Percentiles rank a stretch among this genome's conserved stretches.
phyloP scores from a whole-genome alignment of 2,797 vertebrate genomes.

The Ibycter americanus region DNA sequence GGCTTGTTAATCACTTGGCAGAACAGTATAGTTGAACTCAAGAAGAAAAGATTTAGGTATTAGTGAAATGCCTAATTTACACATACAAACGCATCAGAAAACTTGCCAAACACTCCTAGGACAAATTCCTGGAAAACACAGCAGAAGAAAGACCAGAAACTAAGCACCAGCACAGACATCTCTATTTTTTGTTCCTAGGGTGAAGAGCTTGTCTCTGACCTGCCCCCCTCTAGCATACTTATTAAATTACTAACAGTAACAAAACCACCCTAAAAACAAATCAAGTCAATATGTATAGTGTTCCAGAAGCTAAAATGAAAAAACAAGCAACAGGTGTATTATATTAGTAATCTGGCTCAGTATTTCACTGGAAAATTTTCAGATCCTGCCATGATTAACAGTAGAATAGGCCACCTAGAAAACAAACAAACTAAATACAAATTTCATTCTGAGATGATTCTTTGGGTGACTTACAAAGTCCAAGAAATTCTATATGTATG shows the following conservation, averaged over 20 bases:
- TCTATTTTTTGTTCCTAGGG: not conserved
- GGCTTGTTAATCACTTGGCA: not conserved
- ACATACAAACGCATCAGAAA: not conserved
- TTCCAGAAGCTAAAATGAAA: not conserved
- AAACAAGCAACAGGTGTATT: not conserved
- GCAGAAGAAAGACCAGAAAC: not conserved
- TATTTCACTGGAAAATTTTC: not conserved
- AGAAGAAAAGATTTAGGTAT: not conserved
- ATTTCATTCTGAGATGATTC: not conserved
- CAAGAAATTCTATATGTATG: not conserved
- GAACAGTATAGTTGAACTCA: not conserved
- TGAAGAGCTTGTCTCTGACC: not conserved
- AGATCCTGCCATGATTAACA: not conserved
- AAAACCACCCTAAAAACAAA: not conserved
- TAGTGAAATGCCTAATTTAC: not conserved
- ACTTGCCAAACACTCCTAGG: not conserved
- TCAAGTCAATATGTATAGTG: too few relatives aligned
- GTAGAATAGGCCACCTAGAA: not conserved
- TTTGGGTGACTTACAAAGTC: not conserved
- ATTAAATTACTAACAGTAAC: not conserved
- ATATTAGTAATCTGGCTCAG: not conserved
- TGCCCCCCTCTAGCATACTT: fast-evolving
- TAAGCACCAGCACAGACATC: not conserved
- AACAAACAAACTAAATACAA: not conserved
- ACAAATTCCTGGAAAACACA: not conserved